phyloP scores from a whole-genome alignment of 30 jellyfish, hydroid and myxozoan genomes.

The Hydractinia symbiolongicarpus region DNA sequence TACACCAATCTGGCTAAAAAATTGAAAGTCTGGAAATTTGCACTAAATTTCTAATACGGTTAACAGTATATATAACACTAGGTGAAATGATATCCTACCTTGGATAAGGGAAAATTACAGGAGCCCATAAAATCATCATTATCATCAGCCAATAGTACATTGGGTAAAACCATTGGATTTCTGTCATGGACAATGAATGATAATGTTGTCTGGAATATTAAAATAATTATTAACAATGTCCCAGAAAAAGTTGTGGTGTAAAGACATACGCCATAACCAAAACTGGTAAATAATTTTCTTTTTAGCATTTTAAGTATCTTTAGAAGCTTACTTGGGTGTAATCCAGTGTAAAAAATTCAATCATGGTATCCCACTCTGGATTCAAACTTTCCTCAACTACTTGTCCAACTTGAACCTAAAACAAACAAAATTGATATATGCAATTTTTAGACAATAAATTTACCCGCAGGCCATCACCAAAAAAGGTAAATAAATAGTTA shows the following conservation, averaged over 20 bases:
- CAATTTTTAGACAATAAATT: background rate
- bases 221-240: background rate
- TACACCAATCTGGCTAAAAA: slow-evolving; percentile 58
- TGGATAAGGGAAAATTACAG: slow-evolving; percentile 56
- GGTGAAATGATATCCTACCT: slow-evolving; percentile 29
- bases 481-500: background rate
- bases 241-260: too few relatives aligned
- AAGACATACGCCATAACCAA: too few relatives aligned
- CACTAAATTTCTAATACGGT: too few relatives aligned
- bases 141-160: slow-evolving; percentile 86
- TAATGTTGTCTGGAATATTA: slow-evolving; percentile 63
- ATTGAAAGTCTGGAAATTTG: too few relatives aligned
- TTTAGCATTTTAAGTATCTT: too few relatives aligned
- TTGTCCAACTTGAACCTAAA: slow-evolving; percentile 71
- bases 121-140: slow-evolving; percentile 99
- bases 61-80: too few relatives aligned
- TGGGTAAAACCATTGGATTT: slow-evolving; percentile 80
- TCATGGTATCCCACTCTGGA: slow-evolving; percentile 97
- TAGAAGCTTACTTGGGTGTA: slow-evolving; percentile 61
- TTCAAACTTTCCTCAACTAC: slow-evolving; percentile 85
- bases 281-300: too few relatives aligned
- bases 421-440: background rate
- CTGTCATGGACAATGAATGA: slow-evolving; percentile 88
- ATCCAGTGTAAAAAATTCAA: slow-evolving; percentile 85
- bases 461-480: background rate